Percentiles rank a stretch among this genome's conserved stretches.
Evolutionary conservation across 2,888 invertebrate species (phyloP).

Genomic region (Unio delphinus): DNA sequence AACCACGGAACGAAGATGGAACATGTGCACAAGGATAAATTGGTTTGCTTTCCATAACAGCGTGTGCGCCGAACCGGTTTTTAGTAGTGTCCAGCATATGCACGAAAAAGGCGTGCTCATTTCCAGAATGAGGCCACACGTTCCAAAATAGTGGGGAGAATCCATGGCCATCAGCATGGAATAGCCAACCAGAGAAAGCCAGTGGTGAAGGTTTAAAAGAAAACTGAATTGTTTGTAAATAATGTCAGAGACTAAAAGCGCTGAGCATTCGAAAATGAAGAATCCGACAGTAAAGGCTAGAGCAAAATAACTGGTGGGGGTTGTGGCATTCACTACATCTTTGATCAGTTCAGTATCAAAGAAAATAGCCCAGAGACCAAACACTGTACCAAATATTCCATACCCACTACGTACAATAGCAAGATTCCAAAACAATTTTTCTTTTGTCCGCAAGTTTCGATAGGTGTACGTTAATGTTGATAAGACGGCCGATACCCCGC

Average conservation of each 20-base stretch:
- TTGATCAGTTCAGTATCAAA: slow-evolving; percentile 47
- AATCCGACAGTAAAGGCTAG: slow-evolving; percentile 54
- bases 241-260: slow-evolving; percentile 54
- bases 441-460: slow-evolving; percentile 47
- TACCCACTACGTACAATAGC: slow-evolving; percentile 56
- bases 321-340: slow-evolving; percentile 55
- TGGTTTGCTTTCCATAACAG: slow-evolving; percentile 64
- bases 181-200: slow-evolving; percentile 56
- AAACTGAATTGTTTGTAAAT: slow-evolving; percentile 46
- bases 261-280: slow-evolving; percentile 60
- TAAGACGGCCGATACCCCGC: slow-evolving; percentile 28
- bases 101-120: slow-evolving; percentile 65
- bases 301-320: slow-evolving; percentile 51
- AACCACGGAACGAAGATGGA: slow-evolving; percentile 61
- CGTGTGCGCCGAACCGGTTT: slow-evolving; percentile 52
- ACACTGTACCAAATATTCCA: slow-evolving; percentile 48
- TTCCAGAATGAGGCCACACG: slow-evolving; percentile 57
- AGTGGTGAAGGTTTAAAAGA: slow-evolving; percentile 58
- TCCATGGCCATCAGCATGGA: slow-evolving; percentile 35
- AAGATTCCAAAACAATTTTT: slow-evolving; percentile 62
- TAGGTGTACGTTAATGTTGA: slow-evolving; percentile 37
- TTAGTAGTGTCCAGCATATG: slow-evolving; percentile 63
- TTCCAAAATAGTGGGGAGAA: slow-evolving; percentile 55
- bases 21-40: slow-evolving; percentile 60
- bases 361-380: slow-evolving; percentile 55